phyloP scores from a whole-genome alignment of 1,140 invertebrate species.

The Brachionus angularis region DNA sequence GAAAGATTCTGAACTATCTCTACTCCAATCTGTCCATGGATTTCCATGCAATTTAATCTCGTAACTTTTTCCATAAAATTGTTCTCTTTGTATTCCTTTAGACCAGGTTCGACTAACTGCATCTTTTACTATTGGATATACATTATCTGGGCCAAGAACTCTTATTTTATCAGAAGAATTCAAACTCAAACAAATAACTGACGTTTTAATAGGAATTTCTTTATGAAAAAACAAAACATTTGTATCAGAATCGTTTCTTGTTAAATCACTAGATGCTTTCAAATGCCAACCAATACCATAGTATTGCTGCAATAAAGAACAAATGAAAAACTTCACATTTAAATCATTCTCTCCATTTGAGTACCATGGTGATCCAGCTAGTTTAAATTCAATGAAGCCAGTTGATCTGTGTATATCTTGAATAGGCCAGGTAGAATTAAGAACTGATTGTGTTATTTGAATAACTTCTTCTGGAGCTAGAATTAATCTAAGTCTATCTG shows the following conservation, averaged over 20 bases:
- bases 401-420: not conserved
- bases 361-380: slow-evolving; percentile 16
- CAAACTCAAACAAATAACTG: slow-evolving; percentile 10
- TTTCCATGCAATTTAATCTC: slow-evolving; percentile 11
- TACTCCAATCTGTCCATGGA: slow-evolving; percentile 12
- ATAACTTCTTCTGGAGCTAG: slow-evolving; percentile 12
- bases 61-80: not conserved
- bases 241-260: not conserved
- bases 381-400: slow-evolving; percentile 11
- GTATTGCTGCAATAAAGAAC: not conserved
- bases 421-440: not conserved
- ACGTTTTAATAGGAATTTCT: not conserved
- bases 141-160: not conserved
- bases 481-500: slow-evolving; percentile 5
- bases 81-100: slow-evolving; percentile 16
- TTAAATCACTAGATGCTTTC: slow-evolving; percentile 16
- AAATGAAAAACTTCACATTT: slow-evolving; percentile 5
- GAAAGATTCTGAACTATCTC: slow-evolving; percentile 6
- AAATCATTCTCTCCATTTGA: not conserved
- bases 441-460: not conserved
- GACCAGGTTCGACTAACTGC: not conserved
- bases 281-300: slow-evolving; percentile 2
- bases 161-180: slow-evolving; percentile 16
- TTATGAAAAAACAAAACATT: slow-evolving; percentile 25
- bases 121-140: not conserved